phyloP scores from a whole-genome alignment of 2,888 invertebrate genomes.

The Rhopalosiphum nymphaeae region DNA sequence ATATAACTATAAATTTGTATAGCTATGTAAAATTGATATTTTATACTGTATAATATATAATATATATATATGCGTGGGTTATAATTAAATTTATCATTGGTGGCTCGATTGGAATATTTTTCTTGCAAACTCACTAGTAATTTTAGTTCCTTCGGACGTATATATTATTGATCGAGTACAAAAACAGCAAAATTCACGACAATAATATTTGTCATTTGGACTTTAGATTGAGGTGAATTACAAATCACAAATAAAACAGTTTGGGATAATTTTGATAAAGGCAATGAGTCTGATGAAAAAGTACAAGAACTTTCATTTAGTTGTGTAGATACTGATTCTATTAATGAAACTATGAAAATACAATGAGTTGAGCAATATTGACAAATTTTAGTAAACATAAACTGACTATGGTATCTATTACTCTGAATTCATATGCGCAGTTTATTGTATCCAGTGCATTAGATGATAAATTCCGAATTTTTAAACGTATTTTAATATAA shows the following conservation, averaged over 20 bases:
- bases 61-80: no score
- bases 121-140: no score
- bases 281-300: conserved; percentile 40
- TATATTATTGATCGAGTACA: conserved; percentile 75
- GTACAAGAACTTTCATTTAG: conserved; percentile 26
- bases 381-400: conserved; percentile 84
- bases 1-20: no score
- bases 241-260: neutral
- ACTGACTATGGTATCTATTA: conserved; percentile 92
- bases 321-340: conserved; percentile 87
- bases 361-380: conserved; percentile 78
- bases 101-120: no score
- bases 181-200: conserved; percentile 90
- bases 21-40: no score
- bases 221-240: conserved; percentile 85
- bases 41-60: no score
- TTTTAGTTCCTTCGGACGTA: conserved; percentile 72
- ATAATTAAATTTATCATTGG: no score
- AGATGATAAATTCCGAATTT: conserved; percentile 72
- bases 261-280: neutral
- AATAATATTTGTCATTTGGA: conserved; percentile 81
- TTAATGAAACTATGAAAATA: conserved; percentile 93
- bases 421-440: conserved; percentile 81
- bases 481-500: no score
- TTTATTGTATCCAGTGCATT: conserved; percentile 87